Evolutionary conservation across 53 echinoderm and acorn worm species (phyloP), one percentile per base, ranked within the genome.

Genomic region (Pentamera pediparva): DNA sequence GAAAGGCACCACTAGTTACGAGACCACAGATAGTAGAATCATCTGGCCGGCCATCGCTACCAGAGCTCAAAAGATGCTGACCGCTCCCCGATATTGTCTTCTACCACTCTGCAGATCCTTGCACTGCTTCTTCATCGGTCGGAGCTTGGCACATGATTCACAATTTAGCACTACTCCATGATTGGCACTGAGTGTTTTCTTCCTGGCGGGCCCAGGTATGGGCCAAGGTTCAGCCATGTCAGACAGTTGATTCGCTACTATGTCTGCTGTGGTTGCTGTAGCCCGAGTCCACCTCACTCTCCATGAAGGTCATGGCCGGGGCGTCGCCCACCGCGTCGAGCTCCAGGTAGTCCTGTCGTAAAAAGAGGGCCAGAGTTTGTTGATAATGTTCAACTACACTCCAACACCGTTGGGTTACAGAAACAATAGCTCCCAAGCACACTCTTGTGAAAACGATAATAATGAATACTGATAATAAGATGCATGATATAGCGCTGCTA

Each of bases 241-340:
- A 94, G 37, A 94, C 94, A 19, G 94, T 90, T 65, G 94, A 94
- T 79, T 94, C 94, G 58, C 95, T 89, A 71, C 91, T 96, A 71
- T 91, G 91, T 56, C 87, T 81, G 75, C 98, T 98, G 71, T 91
- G 85, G 70, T 89, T 86, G 71, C 98, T 98, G 45, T 85, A 91
- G 38, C 98, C 98, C n/a, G 98, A 98, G 78, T 98, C 98, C 59
- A 98, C 86, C 53, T 98, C 98, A 36, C 78, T 83, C 57, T 98
- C 98, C 52, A 89, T 65, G 40, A 98, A 98, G 7, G 95, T 94
- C 7, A 56, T 87, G 21, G 85, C 80, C 12, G 98, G 98, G 35
- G 86, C 88, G 45, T 91, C 91, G 11, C 98, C 98, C 48, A 98
- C 72, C 20, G 98, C 91, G 47, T 98, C 98, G 31, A 98, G 78